A percentile compares a stretch with the other conserved stretches of the same genome.
Evolutionary conservation across 2,888 invertebrate genomes (phyloP).

Genomic region (Tribolium freemani): DNA sequence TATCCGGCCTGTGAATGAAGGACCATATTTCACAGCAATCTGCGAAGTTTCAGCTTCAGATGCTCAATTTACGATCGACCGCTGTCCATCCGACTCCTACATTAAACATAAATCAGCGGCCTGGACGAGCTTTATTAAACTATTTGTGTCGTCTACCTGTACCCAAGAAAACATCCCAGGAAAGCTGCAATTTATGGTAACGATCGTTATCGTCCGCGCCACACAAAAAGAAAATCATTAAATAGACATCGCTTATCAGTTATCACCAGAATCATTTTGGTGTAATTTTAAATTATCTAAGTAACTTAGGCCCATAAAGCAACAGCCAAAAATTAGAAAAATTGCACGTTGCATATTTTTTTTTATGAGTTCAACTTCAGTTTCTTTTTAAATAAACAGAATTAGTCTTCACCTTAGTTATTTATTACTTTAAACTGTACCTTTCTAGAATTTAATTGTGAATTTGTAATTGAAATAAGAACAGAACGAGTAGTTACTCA

Average conservation of each 20-base stretch:
- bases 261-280: too few species aligned
- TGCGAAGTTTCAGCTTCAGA: conserved; percentile 65
- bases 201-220: background rate
- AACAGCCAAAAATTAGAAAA: too few species aligned
- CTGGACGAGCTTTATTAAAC: conserved; percentile 34
- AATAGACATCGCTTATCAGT: background rate
- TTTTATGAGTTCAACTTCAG: too few species aligned
- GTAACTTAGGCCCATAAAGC: too few species aligned
- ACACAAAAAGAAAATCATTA: background rate
- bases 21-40: conserved; percentile 66
- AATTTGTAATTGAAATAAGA: too few species aligned
- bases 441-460: too few species aligned
- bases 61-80: conserved; percentile 64
- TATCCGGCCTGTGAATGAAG: conserved; percentile 64
- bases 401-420: too few species aligned
- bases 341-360: too few species aligned
- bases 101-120: conserved; percentile 40
- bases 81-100: conserved; percentile 54
- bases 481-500: too few species aligned
- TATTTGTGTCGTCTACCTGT: conserved; percentile 25
- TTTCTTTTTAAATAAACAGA: too few species aligned
- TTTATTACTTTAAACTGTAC: too few species aligned
- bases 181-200: background rate
- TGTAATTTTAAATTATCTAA: too few species aligned
- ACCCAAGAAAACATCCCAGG: conserved; percentile 2